phyloP scores from a whole-genome alignment of 2,113 vertebrate genomes.

The Coturnix japonica region DNA sequence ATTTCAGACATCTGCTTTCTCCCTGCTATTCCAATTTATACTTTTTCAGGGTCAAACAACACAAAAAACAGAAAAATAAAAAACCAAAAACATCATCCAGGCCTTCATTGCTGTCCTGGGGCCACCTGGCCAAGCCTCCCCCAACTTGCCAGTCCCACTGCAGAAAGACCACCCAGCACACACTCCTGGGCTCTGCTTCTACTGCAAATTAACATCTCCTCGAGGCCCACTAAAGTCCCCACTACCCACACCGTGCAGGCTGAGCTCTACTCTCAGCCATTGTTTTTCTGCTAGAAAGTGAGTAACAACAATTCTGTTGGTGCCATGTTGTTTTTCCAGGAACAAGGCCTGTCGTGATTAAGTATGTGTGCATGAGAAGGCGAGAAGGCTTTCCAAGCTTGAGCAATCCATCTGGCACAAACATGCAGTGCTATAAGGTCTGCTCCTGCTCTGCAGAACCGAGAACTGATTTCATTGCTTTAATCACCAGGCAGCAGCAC shows the following conservation, averaged over 20 bases:
- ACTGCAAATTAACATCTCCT: rapidly evolving
- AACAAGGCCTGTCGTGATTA: conserved; percentile 59
- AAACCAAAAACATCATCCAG: rapidly evolving
- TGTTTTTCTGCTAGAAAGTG: conserved; percentile 21
- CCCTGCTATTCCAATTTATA: not conserved
- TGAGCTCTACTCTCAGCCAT: not conserved
- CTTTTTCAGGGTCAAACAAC: not conserved
- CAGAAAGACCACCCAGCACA: not conserved
- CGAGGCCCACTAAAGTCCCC: not conserved
- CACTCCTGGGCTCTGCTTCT: rapidly evolving
- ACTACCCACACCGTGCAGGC: rapidly evolving
- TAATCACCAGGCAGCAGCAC: conserved; percentile 71
- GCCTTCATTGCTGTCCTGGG: not conserved
- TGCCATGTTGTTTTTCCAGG: conserved; percentile 65
- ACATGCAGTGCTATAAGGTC: conserved; percentile 6
- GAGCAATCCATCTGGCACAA: conserved; percentile 79
- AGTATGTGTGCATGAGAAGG: conserved; percentile 50
- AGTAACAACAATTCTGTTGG: not conserved
- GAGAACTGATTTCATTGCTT: conserved; percentile 62
- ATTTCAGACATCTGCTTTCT: not conserved
- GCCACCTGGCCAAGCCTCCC: not conserved
- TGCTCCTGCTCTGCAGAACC: conserved; percentile 40
- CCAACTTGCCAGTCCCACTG: rapidly evolving
- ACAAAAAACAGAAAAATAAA: not conserved
- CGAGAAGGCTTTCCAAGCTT: conserved; percentile 71